These are phyloP conservation scores for Corvus cornix DNA, from an alignment of 2,113 vertebrate genomes.

Conservation along the genomic window DNA sequence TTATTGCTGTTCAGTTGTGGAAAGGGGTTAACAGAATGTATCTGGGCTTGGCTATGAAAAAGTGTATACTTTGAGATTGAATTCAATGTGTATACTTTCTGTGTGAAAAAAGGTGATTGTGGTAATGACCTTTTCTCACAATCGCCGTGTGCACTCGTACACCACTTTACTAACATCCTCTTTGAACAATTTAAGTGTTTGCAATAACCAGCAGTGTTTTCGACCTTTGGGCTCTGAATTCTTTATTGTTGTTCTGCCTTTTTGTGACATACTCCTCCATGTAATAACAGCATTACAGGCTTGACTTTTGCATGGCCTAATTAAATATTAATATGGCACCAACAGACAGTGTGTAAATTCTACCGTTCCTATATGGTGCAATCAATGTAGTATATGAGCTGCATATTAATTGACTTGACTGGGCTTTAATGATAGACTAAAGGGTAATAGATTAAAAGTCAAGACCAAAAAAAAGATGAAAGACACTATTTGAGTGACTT, in stretches of 20 bases:
- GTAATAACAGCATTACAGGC: neutral
- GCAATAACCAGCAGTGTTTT: neutral
- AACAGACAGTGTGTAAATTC: neutral
- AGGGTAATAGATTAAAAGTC: neutral
- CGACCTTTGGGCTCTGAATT: neutral
- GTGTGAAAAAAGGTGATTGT: neutral
- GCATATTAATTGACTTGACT: neutral
- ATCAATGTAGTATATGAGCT: neutral
- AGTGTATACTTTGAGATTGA: neutral
- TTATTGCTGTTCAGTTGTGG: neutral
- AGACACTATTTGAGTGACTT: neutral
- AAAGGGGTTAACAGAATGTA: neutral
- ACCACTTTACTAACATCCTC: neutral
- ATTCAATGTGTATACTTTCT: neutral
- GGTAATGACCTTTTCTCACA: neutral
- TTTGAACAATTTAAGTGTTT: neutral
- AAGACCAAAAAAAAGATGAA: neutral
- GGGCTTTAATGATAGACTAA: neutral
- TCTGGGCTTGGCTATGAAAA: neutral
- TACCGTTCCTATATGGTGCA: neutral
- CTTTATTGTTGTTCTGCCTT: neutral
- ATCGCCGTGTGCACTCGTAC: neutral
- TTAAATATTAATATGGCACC: neutral
- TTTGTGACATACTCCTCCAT: neutral
- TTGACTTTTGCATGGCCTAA: neutral